Evolutionary conservation across 2,888 invertebrate genomes (phyloP), one percentile per base, ranked within the genome.

Genomic region (Apoda limacodes): DNA sequence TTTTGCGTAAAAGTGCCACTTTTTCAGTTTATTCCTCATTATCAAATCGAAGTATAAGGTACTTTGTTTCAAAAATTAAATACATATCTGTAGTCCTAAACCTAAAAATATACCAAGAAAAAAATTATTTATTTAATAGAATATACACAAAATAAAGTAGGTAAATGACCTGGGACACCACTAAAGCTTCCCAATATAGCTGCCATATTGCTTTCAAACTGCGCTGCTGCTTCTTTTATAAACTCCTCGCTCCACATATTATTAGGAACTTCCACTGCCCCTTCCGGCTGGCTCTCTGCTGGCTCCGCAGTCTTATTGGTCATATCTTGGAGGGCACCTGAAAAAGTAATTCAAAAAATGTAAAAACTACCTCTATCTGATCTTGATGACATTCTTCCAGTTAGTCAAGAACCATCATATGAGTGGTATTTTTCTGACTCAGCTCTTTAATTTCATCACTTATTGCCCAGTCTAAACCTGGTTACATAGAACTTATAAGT

Each of bases 241-340:
- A 90, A 90, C 53, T 90, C 89, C 34, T 88, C 85, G 1, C 86
- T 84, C 89, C 89, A 90, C 45, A 85, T 70, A 46, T 85, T 86
- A 26, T 76, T 74, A 0, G 67, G 55, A 0, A 59, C 41, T 5
- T 64, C 69, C 0, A 42, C 44, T 1, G 5, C 7, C 5, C 48
- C 52, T 0, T 43, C 36, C 1, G 46, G 48, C 3, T 52, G 55
- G 1, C 44, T 56, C 1, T 39, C 43, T 11, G 34, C 45, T 26
- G 39, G 39, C 10, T 51, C 56, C 0, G 48, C 43, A 1, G 52
- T 52, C 32, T 65, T 67, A 50, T 68, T 69, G 2, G 70, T 72
- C 82, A 82, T 78, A 32, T 82, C 82, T 56, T 76, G 60, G 11
- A 82, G 71, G 11, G 89, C 89, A 78, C 87, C 89, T 89, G 53